phyloP scores from a whole-genome alignment of 2,113 vertebrate genomes.

The Chloebia gouldiae region DNA sequence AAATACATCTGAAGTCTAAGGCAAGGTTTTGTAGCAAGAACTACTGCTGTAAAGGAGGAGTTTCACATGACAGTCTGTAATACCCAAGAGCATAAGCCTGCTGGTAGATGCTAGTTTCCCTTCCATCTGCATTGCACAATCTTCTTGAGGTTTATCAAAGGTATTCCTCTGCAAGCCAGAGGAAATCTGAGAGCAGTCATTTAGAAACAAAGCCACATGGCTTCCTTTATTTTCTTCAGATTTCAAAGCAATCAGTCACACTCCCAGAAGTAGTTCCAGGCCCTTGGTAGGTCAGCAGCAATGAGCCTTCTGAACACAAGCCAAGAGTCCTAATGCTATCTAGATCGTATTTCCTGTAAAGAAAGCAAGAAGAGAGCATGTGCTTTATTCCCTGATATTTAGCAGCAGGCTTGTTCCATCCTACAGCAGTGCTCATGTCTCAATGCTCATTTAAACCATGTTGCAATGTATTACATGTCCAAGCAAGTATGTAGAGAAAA shows the following conservation, averaged over 20 bases:
- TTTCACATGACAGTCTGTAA: background rate
- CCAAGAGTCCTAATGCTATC: background rate
- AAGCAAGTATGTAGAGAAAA: background rate
- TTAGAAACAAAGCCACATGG: background rate
- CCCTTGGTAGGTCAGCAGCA: background rate
- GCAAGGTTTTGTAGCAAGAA: background rate
- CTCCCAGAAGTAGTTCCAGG: background rate
- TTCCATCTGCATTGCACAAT: background rate
- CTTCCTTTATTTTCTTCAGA: constrained; percentile 7
- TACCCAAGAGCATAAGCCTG: background rate
- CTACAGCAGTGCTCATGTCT: background rate
- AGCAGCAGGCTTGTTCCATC: background rate
- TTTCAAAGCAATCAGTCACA: background rate
- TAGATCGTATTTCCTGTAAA: background rate
- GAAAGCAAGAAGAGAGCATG: background rate
- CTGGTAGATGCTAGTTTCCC: background rate
- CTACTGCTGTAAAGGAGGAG: background rate
- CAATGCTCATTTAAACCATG: background rate
- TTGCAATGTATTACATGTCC: background rate
- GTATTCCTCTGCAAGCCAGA: constrained; percentile 11
- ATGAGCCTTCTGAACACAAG: background rate
- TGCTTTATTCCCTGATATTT: background rate
- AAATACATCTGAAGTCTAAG: background rate
- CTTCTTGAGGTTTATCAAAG: constrained; percentile 31
- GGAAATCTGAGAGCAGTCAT: background rate